Evolutionary conservation across 1,140 invertebrate genomes (phyloP), one percentile per base, ranked within the genome.

Genomic region (Meloidogyne floridensis): DNA sequence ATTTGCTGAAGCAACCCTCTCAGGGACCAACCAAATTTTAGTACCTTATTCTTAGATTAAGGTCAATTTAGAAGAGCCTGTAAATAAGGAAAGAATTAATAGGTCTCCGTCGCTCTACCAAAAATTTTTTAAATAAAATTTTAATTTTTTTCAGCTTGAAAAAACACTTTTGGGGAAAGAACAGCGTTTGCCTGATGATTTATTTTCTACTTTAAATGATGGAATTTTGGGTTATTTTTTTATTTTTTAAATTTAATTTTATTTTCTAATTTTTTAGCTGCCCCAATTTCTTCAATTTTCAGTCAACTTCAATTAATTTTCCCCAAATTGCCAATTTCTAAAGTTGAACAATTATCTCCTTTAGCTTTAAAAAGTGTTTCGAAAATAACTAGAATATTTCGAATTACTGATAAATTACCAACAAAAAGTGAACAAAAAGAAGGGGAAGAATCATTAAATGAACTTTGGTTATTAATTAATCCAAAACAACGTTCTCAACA

Each of bases 301-400:
- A 54, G 9, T n/a, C 75, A 77, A n/a, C 72, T 83, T 56, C 56
- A 70, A n/a, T 42, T 42, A 54, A 75, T 71, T 80, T 59, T 53
- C 42, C 71, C 43, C 7, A 81, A 75, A 11, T 42, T 72, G 15
- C 7, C 32, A 47, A 54, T 54, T 8, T 79, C 59, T 4, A 43
- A 59, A 53, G 11, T 75, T 20, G 54, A 20, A 15, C 18, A 11
- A n/a, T 70, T 84, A 18, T 79, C 74, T 11, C 53, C 32, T 15
- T 70, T 71, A 8, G 83, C 84, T n/a, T n/a, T 84, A 4, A 72
- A 76, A 32, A 59, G 51, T 65, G 72, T 85, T 65, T 77, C 83
- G 9, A 84, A 84, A 56, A 53, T 78, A 56, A 84, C 83, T n/a
- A n/a, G 83, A 20, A 47, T 84, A 2, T 84, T 84, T 72, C 6